Base-by-base conservation (phyloP, 2,113 vertebrate genomes). In the Narcine bancroftii region DNA sequence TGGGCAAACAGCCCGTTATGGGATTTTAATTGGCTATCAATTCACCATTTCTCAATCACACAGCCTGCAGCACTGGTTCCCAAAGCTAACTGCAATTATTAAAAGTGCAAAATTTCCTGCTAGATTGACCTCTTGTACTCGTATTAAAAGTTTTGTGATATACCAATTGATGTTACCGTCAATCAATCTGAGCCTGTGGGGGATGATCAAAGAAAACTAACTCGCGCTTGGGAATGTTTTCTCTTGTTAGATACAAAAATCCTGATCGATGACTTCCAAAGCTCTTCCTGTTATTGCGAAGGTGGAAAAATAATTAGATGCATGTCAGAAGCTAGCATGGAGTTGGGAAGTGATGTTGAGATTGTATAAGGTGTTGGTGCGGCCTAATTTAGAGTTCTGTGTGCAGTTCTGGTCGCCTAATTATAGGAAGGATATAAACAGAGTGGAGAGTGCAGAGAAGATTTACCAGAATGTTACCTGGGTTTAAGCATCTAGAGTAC, bases 231-330 rank as follows among this genome's bases (percentile, higher is more conserved):
- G 50, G 53, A 60, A 19, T 17, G n/a, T 13, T 87, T 60, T 87
- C 81, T 60, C 33, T 63, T n/a, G 53, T 87, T 87, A 36, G 60
- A 42, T 87, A 60, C 56, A 87, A 50, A 60, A 87, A 87, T 60
- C 17, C 81, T 87, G 81, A 87, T 87, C n/a, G 60, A 87, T 87
- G 81, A 87, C 81, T 87, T 87, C 81, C 53, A 87, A 60, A 87
- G 15, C 53, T 87, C 53, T 87, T 87, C 81, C 81, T 87, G 33
- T 87, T 87, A n/a, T 87, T 60, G 19, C 81, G 6, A 87, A 60
- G 53, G 21, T n/a, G 81, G 36, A 87, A 87, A 87, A 45, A 60
- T 87, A 87, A 87, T 87, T 87, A 87, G 53, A 36, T 63, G 13
- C 21, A 63, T 6, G 53, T 60, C 56, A 87, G 81, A 87, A 87